A percentile compares a stretch with the other conserved stretches of the same genome.
These are phyloP conservation scores for Acheta domesticus DNA, from an alignment of 2,888 invertebrate genomes.

Conservation along the genomic window DNA sequence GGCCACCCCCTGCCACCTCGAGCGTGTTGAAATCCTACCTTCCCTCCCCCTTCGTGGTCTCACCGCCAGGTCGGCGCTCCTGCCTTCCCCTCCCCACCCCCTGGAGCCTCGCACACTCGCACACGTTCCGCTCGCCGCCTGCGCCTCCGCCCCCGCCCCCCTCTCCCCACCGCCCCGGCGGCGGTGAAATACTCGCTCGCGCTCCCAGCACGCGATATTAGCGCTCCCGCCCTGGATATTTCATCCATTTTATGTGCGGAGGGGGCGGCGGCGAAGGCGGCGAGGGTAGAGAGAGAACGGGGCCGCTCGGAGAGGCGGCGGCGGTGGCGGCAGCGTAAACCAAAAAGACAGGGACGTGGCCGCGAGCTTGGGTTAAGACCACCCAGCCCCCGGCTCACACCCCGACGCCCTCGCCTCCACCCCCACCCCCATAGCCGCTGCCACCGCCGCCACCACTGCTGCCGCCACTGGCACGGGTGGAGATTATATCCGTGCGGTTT, in stretches of 20 bases:
- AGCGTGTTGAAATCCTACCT: neutral
- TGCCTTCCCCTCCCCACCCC: neutral
- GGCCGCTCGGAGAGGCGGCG: no score
- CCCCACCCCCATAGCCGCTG: neutral
- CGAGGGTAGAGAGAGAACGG: neutral
- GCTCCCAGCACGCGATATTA: constrained; percentile 23
- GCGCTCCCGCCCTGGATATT: neutral
- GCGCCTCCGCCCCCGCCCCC: no score
- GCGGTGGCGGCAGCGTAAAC: no score
- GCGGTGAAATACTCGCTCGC: constrained; percentile 1
- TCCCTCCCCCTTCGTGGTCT: neutral
- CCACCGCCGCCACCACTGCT: neutral
- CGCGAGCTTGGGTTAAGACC: neutral
- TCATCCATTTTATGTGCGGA: constrained; percentile 20
- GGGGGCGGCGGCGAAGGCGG: neutral
- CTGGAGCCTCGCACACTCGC: no score
- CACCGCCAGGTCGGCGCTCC: neutral
- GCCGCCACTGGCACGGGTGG: constrained; percentile 11
- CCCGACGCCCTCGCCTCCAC: neutral
- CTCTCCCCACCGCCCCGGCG: neutral
- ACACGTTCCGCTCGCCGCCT: no score
- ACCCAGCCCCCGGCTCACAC: neutral
- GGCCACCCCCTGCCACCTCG: no score
- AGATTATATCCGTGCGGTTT: constrained; percentile 25
- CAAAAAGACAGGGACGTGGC: no score